Evolutionary conservation across 2,797 vertebrate species (phyloP).

Genomic region (Malurus leucopterus): DNA sequence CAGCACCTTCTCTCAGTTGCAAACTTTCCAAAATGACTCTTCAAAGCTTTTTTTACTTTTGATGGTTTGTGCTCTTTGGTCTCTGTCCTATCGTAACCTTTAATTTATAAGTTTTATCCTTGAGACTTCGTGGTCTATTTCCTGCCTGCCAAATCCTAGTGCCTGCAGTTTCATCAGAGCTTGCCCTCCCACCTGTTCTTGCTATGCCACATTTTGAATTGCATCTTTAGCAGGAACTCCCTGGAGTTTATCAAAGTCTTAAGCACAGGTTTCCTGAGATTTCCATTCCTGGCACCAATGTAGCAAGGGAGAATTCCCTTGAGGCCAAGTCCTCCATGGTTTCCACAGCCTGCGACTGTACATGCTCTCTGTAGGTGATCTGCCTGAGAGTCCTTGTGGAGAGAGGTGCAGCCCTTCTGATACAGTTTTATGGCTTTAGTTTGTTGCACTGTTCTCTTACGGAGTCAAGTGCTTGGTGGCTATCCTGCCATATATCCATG

Average conservation of each 20-base stretch:
- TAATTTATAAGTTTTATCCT: not conserved
- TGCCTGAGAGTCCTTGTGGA: not conserved
- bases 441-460: not conserved
- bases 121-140: not conserved
- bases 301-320: not conserved
- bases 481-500: not conserved
- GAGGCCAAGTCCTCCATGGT: not conserved
- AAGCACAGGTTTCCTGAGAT: not conserved
- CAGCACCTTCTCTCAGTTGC: not conserved
- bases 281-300: not conserved
- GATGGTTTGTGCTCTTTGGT: not conserved
- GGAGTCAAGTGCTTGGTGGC: not conserved
- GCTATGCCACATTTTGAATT: not conserved
- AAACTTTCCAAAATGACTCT: not conserved
- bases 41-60: not conserved
- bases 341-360: not conserved
- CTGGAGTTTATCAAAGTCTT: not conserved
- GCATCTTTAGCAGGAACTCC: not conserved
- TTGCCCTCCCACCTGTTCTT: not conserved
- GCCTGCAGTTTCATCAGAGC: not conserved
- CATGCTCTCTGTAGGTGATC: not conserved
- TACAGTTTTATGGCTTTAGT: not conserved
- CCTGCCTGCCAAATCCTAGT: not conserved
- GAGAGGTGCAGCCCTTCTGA: not conserved
- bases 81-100: not conserved